Conservation (phyloP, 2,113 vertebrate species). For the Psittacus erithacus region DNA sequence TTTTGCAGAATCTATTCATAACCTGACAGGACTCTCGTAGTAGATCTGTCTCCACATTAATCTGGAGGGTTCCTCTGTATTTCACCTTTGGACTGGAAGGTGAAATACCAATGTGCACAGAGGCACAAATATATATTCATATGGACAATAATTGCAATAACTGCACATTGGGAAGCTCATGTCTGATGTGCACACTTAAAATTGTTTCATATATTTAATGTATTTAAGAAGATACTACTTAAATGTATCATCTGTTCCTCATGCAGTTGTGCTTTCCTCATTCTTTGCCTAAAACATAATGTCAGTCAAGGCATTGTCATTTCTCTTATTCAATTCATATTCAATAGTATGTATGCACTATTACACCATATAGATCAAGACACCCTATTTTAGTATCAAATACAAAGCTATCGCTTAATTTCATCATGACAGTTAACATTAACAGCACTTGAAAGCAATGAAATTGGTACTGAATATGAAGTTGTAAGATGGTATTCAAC, state of each 20-base stretch:
- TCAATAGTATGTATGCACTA: not conserved
- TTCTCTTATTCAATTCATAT: not conserved
- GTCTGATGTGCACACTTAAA: not conserved
- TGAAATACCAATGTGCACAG: not conserved
- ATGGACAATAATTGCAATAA: not conserved
- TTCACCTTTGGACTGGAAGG: not conserved
- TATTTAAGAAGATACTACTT: not conserved
- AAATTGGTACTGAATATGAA: not conserved
- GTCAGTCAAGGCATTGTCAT: not conserved
- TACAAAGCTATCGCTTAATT: not conserved
- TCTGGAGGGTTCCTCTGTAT: not conserved
- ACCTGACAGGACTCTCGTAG: not conserved
- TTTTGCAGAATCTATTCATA: not conserved
- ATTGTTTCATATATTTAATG: not conserved
- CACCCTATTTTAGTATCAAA: not conserved
- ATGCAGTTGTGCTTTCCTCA: not conserved
- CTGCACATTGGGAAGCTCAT: not conserved
- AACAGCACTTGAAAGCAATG: not conserved
- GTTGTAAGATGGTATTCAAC: not conserved
- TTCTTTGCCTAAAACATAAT: not conserved
- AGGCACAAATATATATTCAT: not conserved
- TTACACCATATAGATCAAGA: not conserved
- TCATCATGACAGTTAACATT: not conserved
- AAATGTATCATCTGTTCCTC: not conserved
- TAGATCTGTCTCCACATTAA: not conserved